Evolutionary conservation across 2,888 invertebrate genomes (phyloP).

Genomic region (Watsonalla binaria): DNA sequence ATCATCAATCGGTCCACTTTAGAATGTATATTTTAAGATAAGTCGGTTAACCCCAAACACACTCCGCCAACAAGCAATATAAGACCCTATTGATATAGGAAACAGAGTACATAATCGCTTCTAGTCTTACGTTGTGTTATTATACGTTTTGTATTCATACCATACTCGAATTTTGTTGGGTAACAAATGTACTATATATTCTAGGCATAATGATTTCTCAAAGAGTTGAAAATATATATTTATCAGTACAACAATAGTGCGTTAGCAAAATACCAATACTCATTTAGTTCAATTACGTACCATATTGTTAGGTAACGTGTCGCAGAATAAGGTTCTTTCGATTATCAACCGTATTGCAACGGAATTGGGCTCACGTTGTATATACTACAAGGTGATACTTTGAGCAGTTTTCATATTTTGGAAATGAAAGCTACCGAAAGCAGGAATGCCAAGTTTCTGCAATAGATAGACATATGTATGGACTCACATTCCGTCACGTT

Average conservation of each 20-base stretch:
- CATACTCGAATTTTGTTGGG: constrained; percentile 13
- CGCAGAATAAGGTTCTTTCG: too few relatives aligned
- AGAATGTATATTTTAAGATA: too few relatives aligned
- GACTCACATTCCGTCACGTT: too few relatives aligned
- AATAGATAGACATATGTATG: too few relatives aligned
- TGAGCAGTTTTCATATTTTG: too few relatives aligned
- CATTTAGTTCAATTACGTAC: not conserved
- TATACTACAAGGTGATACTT: too few relatives aligned
- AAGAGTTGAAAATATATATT: too few relatives aligned
- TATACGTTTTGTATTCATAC: constrained; percentile 25
- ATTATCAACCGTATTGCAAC: not conserved
- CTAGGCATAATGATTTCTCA: too few relatives aligned
- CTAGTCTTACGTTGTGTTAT: constrained; percentile 54
- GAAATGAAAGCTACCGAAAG: too few relatives aligned
- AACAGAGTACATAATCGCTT: constrained; percentile 28
- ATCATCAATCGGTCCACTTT: too few relatives aligned
- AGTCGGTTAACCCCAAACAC: not conserved
- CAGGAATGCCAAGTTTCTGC: too few relatives aligned
- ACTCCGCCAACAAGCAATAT: constrained; percentile 8
- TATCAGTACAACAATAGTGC: not conserved
- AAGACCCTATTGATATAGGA: constrained; percentile 10
- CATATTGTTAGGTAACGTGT: too few relatives aligned
- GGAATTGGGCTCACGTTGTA: not conserved
- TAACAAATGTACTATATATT: not conserved
- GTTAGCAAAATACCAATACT: not conserved